Percentiles rank a stretch among this genome's conserved stretches.
Evolutionary conservation across 1,140 invertebrate genomes (phyloP).

Genomic region (Anastrepha obliqua): DNA sequence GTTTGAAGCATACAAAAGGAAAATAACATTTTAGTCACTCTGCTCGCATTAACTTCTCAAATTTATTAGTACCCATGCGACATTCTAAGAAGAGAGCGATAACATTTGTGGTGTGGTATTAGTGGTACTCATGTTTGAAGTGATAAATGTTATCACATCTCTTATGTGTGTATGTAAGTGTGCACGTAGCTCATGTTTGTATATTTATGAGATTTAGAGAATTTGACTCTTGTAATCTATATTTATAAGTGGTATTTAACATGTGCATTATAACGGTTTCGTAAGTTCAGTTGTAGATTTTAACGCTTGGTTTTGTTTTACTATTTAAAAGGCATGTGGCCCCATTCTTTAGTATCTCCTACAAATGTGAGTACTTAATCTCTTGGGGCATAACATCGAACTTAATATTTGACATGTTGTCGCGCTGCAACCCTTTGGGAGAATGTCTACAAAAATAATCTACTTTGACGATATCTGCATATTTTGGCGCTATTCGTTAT

Average conservation of each 20-base stretch:
- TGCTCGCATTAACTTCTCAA: background rate
- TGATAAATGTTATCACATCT: background rate
- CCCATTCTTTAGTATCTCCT: background rate
- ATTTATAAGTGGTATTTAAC: conserved; percentile 2
- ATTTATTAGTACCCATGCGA: background rate
- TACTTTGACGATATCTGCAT: too few relatives aligned
- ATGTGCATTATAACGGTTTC: background rate
- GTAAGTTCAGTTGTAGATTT: background rate
- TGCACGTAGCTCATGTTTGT: background rate
- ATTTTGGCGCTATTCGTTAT: too few relatives aligned
- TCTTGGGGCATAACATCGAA: background rate
- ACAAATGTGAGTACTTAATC: background rate
- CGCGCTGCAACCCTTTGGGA: background rate
- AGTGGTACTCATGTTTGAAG: background rate
- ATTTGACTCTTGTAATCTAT: background rate
- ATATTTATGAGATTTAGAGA: background rate
- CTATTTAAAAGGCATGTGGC: background rate
- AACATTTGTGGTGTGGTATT: background rate
- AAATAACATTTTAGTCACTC: background rate
- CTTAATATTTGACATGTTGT: conserved; percentile 21
- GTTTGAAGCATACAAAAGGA: background rate
- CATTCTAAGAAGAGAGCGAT: background rate
- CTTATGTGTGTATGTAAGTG: background rate
- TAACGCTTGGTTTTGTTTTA: background rate
- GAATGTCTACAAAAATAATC: background rate